Conservation (phyloP, 2,888 invertebrate genomes). For the Globia sparganii region DNA sequence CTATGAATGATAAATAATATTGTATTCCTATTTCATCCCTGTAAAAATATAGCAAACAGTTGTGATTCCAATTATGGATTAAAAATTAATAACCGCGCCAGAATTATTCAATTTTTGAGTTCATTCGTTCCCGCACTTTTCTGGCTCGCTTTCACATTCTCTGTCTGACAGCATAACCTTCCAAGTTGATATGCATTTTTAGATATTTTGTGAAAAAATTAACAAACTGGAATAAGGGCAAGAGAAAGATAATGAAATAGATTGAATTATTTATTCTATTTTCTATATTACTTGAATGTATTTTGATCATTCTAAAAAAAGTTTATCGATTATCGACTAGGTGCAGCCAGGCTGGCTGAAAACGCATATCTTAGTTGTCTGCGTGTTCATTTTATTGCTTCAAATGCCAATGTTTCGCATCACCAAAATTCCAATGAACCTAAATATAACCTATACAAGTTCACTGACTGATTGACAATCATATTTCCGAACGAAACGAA, state of each 20-base stretch:
- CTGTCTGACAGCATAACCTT: not conserved
- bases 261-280: not conserved
- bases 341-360: not conserved
- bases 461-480: conserved; percentile 68
- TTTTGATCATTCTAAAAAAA: not conserved
- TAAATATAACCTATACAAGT: conserved; percentile 53
- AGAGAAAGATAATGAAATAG: not conserved
- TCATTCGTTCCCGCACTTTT: not conserved
- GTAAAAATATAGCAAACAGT: not conserved
- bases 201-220: not conserved
- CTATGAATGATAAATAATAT: not conserved
- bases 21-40: too few relatives aligned
- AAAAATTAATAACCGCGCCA: too few relatives aligned
- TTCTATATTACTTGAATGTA: not conserved
- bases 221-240: not conserved
- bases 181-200: not conserved
- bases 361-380: not conserved
- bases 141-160: not conserved
- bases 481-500: conserved; percentile 73
- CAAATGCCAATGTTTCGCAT: conserved; percentile 37
- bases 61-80: too few relatives aligned
- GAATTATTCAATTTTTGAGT: not conserved
- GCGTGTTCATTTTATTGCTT: conserved; percentile 17
- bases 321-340: not conserved
- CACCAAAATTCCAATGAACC: conserved; percentile 49